Percentiles rank a stretch among this genome's conserved stretches.
Conservation (phyloP, 2,888 invertebrate genomes). For the Synanthedon vespiformis region DNA sequence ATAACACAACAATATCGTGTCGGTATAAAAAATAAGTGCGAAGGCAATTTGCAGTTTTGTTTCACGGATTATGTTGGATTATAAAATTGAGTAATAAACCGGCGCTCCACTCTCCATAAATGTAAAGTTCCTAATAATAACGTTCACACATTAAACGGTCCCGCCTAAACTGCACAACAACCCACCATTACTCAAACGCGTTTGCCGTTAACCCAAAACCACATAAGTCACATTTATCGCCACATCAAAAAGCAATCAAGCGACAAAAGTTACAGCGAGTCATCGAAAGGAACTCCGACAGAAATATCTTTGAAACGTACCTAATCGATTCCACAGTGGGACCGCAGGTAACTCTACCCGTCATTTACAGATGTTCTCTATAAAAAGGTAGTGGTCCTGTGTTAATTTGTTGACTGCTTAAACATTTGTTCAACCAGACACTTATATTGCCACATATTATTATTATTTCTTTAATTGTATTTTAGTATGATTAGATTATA, state of each 20-base stretch:
- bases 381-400: not conserved
- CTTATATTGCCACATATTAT: conserved; percentile 5
- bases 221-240: conserved; percentile 67
- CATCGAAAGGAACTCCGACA: conserved; percentile 36
- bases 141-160: conserved; percentile 51
- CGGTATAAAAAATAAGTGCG: too few relatives aligned
- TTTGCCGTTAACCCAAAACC: conserved; percentile 48
- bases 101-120: not conserved
- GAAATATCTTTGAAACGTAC: conserved; percentile 42
- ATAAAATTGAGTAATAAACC: not conserved
- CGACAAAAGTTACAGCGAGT: conserved; percentile 55
- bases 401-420: conserved; percentile 1
- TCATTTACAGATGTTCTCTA: conserved; percentile 31
- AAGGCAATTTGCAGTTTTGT: too few relatives aligned
- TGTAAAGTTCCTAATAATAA: conserved; percentile 41
- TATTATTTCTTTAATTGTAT: too few relatives aligned
- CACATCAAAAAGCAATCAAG: conserved; percentile 68
- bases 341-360: conserved; percentile 35
- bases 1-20: too few relatives aligned
- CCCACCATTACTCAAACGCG: conserved; percentile 53
- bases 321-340: conserved; percentile 48
- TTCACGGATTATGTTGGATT: not conserved
- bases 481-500: too few relatives aligned
- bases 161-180: conserved; percentile 50
- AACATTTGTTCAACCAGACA: conserved; percentile 6